Evolutionary conservation across 1,140 invertebrate species (phyloP), one percentile per base, ranked within the genome.

Genomic region (Listronotus bonariensis): DNA sequence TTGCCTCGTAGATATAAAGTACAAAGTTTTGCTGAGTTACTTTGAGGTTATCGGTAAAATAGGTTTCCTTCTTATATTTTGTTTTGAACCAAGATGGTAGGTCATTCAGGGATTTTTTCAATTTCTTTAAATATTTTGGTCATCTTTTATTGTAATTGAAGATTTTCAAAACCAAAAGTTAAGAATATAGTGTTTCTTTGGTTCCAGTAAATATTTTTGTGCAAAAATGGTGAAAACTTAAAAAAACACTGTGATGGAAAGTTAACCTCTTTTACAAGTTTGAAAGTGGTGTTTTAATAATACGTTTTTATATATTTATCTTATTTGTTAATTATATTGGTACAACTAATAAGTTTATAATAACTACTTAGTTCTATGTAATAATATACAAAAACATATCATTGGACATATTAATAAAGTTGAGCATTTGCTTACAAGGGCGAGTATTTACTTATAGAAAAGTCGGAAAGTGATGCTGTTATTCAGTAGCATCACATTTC

Each of bases 61-160:
- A 48, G 45, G 7, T 17, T 11, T 48, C 45, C 18, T 20, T 48
- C 45, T 48, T 48, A 17, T 12, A 18, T 9, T 48, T 15, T 48
- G 18, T 17, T 20, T 18, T 6, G 7, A 6, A 6, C 5, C 7
- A 26, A 48, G 18, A 48, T 48, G 45, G 45, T 48, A 48, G 45
- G 45, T 48, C 18, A 4, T 18, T 18, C 6, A 6, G 18, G 18
- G 10, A 17, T 18, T 18, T 18, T 3, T 11, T 26, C 6, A 48
- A 48, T 18, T 48, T 48, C 45, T 48, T 17, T 48, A 48, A 48
- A 18, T 48, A 48, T 48, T 48, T 48, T 18, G 10, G 7, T 20
- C 45, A 48, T 48, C 45, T 48, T 48, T 48, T 48, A 48, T 17
- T 11, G 18, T 6, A 43, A n/a, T 14, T 43, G 6, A 12, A 14